Conservation (phyloP, 2,113 vertebrate species). For the Siniperca chuatsi region DNA sequence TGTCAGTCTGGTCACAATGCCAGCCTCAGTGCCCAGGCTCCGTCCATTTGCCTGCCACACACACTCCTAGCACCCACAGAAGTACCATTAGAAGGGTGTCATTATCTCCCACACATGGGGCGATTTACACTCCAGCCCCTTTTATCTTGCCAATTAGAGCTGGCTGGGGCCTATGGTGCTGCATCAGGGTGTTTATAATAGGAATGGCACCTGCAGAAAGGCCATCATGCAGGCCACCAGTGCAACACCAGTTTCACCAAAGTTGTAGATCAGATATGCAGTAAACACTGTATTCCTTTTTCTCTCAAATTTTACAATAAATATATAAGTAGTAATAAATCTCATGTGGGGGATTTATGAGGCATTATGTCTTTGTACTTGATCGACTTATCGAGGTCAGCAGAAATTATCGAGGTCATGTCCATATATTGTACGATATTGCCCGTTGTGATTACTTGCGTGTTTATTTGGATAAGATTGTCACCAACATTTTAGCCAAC, state of each 20-base stretch:
- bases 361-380: neutral
- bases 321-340: neutral
- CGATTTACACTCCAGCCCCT: slow-evolving; percentile 64
- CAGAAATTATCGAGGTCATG: too few relatives aligned
- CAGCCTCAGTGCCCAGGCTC: slow-evolving; percentile 69
- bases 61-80: slow-evolving; percentile 59
- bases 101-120: slow-evolving; percentile 66
- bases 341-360: neutral
- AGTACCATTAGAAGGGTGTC: slow-evolving; percentile 63
- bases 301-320: neutral
- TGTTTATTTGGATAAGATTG: too few relatives aligned
- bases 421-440: too few relatives aligned
- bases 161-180: slow-evolving; percentile 14
- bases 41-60: slow-evolving; percentile 66
- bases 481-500: too few relatives aligned
- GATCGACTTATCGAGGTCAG: too few relatives aligned
- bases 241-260: slow-evolving; percentile 5
- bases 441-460: too few relatives aligned
- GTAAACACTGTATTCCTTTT: neutral
- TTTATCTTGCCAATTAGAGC: slow-evolving; percentile 71
- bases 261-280: slow-evolving; percentile 13
- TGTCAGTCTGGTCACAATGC: slow-evolving; percentile 67
- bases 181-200: slow-evolving; percentile 45
- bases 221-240: slow-evolving; percentile 46
- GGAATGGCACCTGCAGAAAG: slow-evolving; percentile 50